phyloP scores from a whole-genome alignment of 2,113 vertebrate species.

The Dicaeum eximium region DNA sequence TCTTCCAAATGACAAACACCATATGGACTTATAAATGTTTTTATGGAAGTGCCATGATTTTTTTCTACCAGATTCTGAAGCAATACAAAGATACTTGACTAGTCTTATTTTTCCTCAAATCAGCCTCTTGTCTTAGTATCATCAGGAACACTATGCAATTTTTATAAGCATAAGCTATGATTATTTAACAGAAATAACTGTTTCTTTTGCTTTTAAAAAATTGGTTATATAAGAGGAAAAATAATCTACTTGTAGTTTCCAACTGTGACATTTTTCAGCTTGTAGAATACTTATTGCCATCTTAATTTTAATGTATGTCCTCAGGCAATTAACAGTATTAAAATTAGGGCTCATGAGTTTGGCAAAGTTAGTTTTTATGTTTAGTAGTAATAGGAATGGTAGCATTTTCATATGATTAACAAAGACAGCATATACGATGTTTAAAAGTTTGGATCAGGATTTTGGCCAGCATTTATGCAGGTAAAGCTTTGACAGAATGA shows the following conservation, averaged over 20 bases:
- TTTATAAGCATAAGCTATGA: conserved; percentile 11
- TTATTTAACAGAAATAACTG: conserved; percentile 31
- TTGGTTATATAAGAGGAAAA: not conserved
- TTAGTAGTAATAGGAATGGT: not conserved
- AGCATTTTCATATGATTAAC: not conserved
- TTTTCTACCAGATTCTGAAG: not conserved
- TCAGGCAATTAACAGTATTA: not conserved
- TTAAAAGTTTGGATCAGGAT: not conserved
- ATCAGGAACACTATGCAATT: not conserved
- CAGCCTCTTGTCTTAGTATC: not conserved
- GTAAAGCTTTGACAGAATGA: not conserved
- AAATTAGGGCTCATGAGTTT: not conserved
- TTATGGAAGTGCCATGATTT: not conserved
- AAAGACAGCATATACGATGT: not conserved
- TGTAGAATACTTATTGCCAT: not conserved
- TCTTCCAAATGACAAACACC: not conserved
- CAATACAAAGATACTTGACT: not conserved
- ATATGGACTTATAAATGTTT: not conserved
- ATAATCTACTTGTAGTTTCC: not conserved
- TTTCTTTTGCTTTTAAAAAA: not conserved
- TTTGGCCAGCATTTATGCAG: not conserved
- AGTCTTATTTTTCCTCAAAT: not conserved
- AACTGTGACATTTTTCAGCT: not conserved
- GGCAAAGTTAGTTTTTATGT: not conserved
- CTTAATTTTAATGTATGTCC: not conserved